A percentile compares a stretch with the other conserved stretches of the same genome.
Conservation (phyloP, 53 echinoderm and acorn worm genomes). For the Echinometra lucunter region DNA sequence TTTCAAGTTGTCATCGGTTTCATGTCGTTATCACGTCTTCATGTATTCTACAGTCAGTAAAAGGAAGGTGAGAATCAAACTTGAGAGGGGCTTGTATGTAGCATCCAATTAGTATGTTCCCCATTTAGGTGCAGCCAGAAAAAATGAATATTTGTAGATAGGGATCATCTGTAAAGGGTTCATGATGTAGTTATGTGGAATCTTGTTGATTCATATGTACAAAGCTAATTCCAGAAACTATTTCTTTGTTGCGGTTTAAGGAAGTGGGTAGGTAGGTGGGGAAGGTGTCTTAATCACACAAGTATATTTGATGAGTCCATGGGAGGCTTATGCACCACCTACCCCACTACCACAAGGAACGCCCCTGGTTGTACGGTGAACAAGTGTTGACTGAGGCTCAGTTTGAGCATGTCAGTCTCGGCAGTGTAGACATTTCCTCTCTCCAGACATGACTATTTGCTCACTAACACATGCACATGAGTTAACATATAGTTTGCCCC, state of each 20-base stretch:
- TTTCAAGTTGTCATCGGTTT: slow-evolving; percentile 8
- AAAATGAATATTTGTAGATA: neutral
- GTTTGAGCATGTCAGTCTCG: slow-evolving; percentile 34
- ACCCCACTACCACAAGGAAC: neutral
- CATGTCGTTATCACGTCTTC: neutral
- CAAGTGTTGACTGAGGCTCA: slow-evolving; percentile 62
- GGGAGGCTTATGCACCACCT: neutral
- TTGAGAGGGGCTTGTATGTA: neutral
- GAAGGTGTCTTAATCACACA: slow-evolving; percentile 22
- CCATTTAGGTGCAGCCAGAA: neutral
- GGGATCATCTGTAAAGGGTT: neutral
- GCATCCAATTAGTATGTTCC: neutral
- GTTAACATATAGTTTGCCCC: slow-evolving; percentile 60
- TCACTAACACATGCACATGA: slow-evolving; percentile 59
- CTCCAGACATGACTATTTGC: slow-evolving; percentile 58
- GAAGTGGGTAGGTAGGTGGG: neutral
- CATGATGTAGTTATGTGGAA: neutral
- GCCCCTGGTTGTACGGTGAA: slow-evolving; percentile 8
- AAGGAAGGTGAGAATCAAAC: neutral
- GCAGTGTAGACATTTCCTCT: slow-evolving; percentile 53
- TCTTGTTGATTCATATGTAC: neutral
- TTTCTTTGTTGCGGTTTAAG: neutral
- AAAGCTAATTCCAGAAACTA: neutral
- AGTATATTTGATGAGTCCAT: slow-evolving; percentile 2
- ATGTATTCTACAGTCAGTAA: neutral